Base-by-base conservation (phyloP, 37 sponge, comb jelly and placozoan species). In the Lycopodina hypogea region DNA sequence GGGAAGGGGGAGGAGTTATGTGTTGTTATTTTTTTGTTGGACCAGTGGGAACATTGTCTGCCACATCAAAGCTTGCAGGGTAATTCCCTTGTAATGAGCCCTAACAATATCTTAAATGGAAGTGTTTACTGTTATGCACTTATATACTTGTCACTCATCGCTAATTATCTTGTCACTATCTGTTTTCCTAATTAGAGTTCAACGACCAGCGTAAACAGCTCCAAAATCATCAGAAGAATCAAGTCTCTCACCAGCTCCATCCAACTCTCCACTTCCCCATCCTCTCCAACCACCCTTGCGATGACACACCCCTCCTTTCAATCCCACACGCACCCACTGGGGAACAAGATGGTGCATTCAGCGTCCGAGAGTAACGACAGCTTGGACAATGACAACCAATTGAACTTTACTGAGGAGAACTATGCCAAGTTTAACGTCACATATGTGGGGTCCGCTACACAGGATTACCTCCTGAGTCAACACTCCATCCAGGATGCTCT, bases 401-500 rank as follows among this genome's bases (percentile, higher is more conserved):
- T 81, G 3, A 72, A 81, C 0, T 60, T 76, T 52, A 34, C 82
- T 0, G 82, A 87, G 15, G 89, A 89, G 19, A 80, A 89, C 26
- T 89, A 78, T 52, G 89, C 76, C 28, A 60, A 58, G 29, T 89
- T 80, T 61, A 42, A 76, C 1, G 75, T 89, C 45, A 74, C 75
- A 15, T 89, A 83, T 29, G 51, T 89, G 42, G 89, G 89, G 0
- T 83, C 89, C 3, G 80, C 89, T 1, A 69, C 60, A 23, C 61
- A 74, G 12, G 70, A 89, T 2, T 29, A 48, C 4, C 80, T 76
- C 3, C 70, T 89, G 32, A 66, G 70, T 56, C 75, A 37, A 6
- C 40, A 72, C 23, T 71, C 80, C 23, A 48, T 89, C 39, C 28
- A 64, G 59, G 75, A 83, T 3, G 84, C 84, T 40, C 36, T 89